Percentiles rank a stretch among this genome's conserved stretches.
Evolutionary conservation across 2,888 invertebrate genomes (phyloP).

Genomic region (Nebria brevicollis): DNA sequence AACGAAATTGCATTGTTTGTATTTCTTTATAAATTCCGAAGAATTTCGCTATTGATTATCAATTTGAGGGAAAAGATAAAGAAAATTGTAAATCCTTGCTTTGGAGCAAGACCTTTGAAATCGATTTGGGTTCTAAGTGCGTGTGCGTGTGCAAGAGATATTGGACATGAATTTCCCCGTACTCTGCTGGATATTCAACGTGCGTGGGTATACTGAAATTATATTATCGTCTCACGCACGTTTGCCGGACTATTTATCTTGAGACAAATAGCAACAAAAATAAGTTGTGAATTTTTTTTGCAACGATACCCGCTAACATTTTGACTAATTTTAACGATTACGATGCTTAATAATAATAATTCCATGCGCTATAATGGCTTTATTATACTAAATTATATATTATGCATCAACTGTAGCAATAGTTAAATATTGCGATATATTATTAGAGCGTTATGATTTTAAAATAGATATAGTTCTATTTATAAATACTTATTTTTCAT

Average conservation of each 20-base stretch:
- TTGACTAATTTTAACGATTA: background rate
- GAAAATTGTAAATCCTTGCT: too few species aligned
- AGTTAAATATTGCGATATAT: background rate
- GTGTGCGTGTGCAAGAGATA: background rate
- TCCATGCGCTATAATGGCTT: background rate
- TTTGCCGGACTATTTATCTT: background rate
- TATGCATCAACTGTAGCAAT: background rate
- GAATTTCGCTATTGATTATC: too few species aligned
- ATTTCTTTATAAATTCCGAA: too few species aligned
- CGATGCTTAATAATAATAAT: background rate
- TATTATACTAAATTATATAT: background rate
- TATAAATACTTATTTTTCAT: background rate
- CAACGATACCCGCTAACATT: background rate
- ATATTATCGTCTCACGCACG: background rate
- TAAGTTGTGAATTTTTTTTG: background rate
- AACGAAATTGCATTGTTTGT: too few species aligned
- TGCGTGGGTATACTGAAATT: background rate
- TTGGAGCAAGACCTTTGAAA: too few species aligned
- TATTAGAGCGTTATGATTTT: too few species aligned
- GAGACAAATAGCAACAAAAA: background rate
- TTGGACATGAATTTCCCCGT: background rate
- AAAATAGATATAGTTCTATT: background rate
- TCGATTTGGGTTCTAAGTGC: too few species aligned
- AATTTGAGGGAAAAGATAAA: too few species aligned
- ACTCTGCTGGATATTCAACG: background rate